These are phyloP conservation scores for Melinaea menophilus DNA, from an alignment of 2,888 invertebrate genomes.

Conservation along the genomic window DNA sequence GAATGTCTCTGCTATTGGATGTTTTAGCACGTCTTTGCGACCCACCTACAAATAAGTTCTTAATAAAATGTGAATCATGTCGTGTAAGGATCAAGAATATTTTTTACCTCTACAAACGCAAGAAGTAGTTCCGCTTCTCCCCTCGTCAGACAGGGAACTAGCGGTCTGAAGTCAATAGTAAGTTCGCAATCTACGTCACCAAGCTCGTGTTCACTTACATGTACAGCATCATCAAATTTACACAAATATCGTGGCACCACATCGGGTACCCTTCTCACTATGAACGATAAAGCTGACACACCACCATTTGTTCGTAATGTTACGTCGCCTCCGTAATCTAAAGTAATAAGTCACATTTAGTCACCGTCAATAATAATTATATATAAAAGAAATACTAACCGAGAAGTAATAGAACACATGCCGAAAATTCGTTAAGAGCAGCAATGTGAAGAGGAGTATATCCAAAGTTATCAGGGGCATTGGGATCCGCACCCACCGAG, in stretches of 20 bases:
- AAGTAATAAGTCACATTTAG: background rate
- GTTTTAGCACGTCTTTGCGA: conserved; percentile 86
- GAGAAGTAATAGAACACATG: conserved; percentile 84
- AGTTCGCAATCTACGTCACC: conserved; percentile 92
- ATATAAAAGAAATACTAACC: conserved; percentile 45
- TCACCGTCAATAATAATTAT: background rate
- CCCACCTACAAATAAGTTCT: conserved; percentile 76
- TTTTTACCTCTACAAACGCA: conserved; percentile 81
- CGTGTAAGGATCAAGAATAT: too few relatives aligned
- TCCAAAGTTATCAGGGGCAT: conserved; percentile 88
- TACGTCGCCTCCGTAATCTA: conserved; percentile 88
- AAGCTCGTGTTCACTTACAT: conserved; percentile 89
- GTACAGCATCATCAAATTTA: conserved; percentile 86
- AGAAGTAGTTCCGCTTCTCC: conserved; percentile 85
- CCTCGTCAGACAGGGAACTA: conserved; percentile 79
- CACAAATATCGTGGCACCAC: conserved; percentile 84
- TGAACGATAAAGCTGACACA: conserved; percentile 87
- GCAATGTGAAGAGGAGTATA: conserved; percentile 91
- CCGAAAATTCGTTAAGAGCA: conserved; percentile 88
- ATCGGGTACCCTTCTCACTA: conserved; percentile 90
- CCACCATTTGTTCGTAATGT: conserved; percentile 89
- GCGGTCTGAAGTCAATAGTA: conserved; percentile 76
- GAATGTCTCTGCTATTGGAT: conserved; percentile 91
- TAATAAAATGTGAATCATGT: background rate
- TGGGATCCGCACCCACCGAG: conserved; percentile 83